These are phyloP conservation scores for Thrips palmi DNA, from an alignment of 1,140 invertebrate genomes.

Conservation along the genomic window DNA sequence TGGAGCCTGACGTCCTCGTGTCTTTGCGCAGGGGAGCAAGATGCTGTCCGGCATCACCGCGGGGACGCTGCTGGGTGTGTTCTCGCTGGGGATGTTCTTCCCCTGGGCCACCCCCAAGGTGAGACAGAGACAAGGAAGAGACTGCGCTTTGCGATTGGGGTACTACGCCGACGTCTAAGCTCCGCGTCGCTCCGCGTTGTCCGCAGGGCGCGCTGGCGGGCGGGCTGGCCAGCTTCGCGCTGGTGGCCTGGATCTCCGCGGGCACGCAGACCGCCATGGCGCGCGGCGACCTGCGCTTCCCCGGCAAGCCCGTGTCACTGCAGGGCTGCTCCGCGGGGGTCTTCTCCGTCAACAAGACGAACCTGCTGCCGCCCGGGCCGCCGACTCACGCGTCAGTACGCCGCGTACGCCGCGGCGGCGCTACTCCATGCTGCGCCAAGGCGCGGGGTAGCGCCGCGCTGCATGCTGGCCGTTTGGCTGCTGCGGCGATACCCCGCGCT, in stretches of 20 bases:
- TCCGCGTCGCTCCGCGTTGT: not conserved
- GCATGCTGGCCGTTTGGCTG: no score
- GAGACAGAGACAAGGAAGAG: no score
- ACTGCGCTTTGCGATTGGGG: no score
- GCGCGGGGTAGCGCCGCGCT: no score
- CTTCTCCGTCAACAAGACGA: no score
- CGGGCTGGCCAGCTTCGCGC: constrained; percentile 40
- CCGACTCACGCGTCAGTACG: no score
- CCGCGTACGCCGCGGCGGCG: no score
- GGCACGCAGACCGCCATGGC: constrained; percentile 58
- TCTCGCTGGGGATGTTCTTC: constrained; percentile 58
- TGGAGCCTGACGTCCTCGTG: not conserved
- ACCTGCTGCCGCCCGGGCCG: no score
- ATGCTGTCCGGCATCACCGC: constrained; percentile 46
- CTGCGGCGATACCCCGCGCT: no score
- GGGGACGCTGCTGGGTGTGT: constrained; percentile 56
- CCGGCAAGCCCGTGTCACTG: constrained; percentile 14
- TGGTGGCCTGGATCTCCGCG: constrained; percentile 71
- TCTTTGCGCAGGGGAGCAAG: constrained; percentile 33
- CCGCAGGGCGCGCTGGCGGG: constrained; percentile 60
- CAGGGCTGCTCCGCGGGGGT: constrained; percentile 12
- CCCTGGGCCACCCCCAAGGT: constrained; percentile 41
- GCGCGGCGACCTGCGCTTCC: constrained; percentile 33
- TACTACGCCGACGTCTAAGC: no score
- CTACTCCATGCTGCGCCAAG: no score